phyloP scores from a whole-genome alignment of 2,113 vertebrate species.

The Nycticorax nycticorax region DNA sequence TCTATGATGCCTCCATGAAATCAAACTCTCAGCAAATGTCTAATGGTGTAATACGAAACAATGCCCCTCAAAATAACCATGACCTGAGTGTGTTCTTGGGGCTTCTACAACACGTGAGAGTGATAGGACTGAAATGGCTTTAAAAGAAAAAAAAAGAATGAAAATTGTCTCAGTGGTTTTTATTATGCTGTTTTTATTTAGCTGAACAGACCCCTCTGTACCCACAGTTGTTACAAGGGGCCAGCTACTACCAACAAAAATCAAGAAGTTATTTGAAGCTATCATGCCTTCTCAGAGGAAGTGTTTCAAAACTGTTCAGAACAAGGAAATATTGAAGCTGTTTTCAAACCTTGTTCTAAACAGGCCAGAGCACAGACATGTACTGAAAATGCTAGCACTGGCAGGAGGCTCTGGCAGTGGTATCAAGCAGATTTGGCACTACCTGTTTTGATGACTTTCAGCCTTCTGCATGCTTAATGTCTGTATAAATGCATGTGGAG shows the following conservation, averaged over 20 bases:
- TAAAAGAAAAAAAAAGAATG: background rate
- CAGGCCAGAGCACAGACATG: background rate
- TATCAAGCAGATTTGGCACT: background rate
- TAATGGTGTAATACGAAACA: background rate
- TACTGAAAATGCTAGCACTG: background rate
- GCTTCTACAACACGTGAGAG: background rate
- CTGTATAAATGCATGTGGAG: background rate
- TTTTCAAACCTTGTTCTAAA: background rate
- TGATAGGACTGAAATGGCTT: background rate
- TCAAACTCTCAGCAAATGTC: background rate
- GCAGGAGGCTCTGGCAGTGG: background rate
- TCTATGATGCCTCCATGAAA: background rate
- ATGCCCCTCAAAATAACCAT: rapidly evolving
- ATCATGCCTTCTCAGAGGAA: background rate
- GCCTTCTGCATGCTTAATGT: background rate
- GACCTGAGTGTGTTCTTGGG: background rate
- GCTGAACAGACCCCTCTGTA: background rate
- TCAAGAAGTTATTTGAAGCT: background rate
- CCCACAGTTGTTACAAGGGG: background rate
- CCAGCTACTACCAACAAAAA: background rate
- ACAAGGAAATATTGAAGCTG: background rate
- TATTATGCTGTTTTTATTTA: background rate
- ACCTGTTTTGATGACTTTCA: background rate
- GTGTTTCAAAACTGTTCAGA: background rate
- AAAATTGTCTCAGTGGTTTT: background rate